Evolutionary conservation across 2,113 vertebrate genomes (phyloP).

Genomic region (Onychostruthus taczanowskii): DNA sequence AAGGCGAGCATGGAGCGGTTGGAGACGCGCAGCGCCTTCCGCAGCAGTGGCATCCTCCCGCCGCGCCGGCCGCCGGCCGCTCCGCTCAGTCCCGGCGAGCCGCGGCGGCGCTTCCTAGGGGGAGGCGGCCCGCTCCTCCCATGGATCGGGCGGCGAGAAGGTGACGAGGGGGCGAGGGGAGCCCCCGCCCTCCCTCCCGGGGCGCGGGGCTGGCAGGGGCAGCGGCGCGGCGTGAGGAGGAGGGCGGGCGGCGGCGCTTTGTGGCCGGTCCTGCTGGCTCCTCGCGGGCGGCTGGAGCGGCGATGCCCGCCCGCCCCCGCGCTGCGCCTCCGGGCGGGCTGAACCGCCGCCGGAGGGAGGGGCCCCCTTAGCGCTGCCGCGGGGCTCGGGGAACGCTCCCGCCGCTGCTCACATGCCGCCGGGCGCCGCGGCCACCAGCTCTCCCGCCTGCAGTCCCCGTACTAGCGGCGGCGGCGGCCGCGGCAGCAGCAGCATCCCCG

Average conservation of each 20-base stretch:
- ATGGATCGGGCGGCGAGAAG: constrained; percentile 31
- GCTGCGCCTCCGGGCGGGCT: not conserved
- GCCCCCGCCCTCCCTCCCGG: not conserved
- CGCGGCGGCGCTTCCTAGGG: not conserved
- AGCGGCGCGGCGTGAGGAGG: not conserved
- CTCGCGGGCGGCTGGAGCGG: not conserved
- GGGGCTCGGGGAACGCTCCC: not conserved
- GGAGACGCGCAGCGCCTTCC: constrained; percentile 86
- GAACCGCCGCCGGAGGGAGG: not conserved
- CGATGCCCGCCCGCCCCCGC: not conserved
- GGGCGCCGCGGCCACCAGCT: not conserved
- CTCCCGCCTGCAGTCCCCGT: not conserved
- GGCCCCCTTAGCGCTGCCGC: not conserved
- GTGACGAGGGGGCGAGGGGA: not conserved
- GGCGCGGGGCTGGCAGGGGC: not conserved
- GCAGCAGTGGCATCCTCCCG: constrained; percentile 82
- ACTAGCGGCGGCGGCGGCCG: not conserved
- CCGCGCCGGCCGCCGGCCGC: not conserved
- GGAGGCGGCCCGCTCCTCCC: not conserved
- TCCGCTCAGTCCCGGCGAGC: not conserved
- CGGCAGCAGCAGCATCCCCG: not conserved
- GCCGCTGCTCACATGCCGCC: not conserved
- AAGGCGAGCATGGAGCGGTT: constrained; percentile 93
- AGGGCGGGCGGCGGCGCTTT: not conserved
- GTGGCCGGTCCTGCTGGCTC: not conserved